These are phyloP conservation scores for Crocallis elinguaria DNA, from an alignment of 2,888 invertebrate genomes.

Conservation along the genomic window DNA sequence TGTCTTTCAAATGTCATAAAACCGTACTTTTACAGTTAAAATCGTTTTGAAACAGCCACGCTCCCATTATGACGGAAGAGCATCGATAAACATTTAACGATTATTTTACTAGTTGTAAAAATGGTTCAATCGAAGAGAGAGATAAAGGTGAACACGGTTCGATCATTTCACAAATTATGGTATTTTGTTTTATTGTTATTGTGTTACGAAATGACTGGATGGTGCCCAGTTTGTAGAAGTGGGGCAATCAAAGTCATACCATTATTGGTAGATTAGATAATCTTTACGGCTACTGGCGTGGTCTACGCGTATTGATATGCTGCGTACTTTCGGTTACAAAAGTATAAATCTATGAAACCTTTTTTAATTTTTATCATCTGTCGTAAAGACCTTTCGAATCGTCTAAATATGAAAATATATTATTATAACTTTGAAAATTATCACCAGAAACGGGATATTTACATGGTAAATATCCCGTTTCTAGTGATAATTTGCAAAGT, in stretches of 20 bases:
- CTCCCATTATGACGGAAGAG: conserved; percentile 15
- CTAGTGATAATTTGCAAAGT: no score
- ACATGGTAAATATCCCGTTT: no score
- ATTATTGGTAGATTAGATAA: neutral
- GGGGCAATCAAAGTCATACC: neutral
- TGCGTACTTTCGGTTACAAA: no score
- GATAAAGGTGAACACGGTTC: conserved; percentile 6
- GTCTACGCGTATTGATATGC: no score
- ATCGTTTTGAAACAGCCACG: conserved; percentile 14
- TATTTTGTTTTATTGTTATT: conserved; percentile 12
- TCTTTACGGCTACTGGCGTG: neutral
- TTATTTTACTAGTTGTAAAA: conserved; percentile 22
- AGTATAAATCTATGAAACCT: no score
- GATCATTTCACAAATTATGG: conserved; percentile 15
- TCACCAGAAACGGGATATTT: no score
- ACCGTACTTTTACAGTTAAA: neutral
- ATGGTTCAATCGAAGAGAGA: conserved; percentile 15
- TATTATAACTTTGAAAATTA: no score
- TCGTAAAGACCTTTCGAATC: no score
- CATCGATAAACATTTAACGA: conserved; percentile 21
- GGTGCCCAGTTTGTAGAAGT: conserved; percentile 9
- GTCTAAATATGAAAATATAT: no score
- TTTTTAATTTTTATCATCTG: no score
- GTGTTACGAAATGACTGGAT: conserved; percentile 13
- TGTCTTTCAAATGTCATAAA: conserved; percentile 13